A percentile compares a stretch with the other conserved stretches of the same genome.
phyloP scores from a whole-genome alignment of 2,888 invertebrate genomes.

The Rotaria macrura region DNA sequence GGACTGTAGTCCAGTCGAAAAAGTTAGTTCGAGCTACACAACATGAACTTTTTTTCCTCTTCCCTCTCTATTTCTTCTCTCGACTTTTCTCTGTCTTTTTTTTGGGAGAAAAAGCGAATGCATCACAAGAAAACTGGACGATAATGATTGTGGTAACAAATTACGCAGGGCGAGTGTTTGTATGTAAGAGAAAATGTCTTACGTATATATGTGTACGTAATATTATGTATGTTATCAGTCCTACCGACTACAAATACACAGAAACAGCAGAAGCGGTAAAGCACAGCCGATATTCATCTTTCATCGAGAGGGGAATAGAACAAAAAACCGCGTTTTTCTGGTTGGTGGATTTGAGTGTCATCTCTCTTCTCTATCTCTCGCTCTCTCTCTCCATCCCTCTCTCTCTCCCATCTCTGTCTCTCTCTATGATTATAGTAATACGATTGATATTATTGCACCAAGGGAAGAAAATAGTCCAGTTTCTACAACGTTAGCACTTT shows the following conservation, averaged over 20 bases:
- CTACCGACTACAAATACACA: not conserved
- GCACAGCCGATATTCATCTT: not conserved
- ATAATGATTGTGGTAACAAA: not conserved
- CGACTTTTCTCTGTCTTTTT: not conserved
- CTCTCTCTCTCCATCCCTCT: constrained; percentile 10
- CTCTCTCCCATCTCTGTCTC: not conserved
- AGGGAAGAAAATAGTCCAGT: not conserved
- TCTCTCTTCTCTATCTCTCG: constrained; percentile 4
- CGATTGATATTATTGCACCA: not conserved
- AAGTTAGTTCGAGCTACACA: not conserved
- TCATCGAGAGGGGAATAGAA: not conserved
- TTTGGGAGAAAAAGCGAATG: not conserved
- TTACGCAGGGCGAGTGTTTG: not conserved
- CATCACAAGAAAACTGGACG: not conserved
- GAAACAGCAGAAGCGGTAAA: not conserved
- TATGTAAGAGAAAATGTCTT: constrained; percentile 12
- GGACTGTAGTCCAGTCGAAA: not conserved
- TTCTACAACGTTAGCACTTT: not conserved
- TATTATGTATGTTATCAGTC: constrained; percentile 12
- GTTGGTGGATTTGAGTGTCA: constrained; percentile 12
- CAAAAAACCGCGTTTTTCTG: not conserved
- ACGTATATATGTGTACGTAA: not conserved
- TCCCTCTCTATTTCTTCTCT: not conserved
- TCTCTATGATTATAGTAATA: not conserved
- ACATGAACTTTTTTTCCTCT: not conserved